Percentiles rank a stretch among this genome's conserved stretches.
Conservation (phyloP, 1,140 invertebrate genomes). For the Bombus vancouverensis region DNA sequence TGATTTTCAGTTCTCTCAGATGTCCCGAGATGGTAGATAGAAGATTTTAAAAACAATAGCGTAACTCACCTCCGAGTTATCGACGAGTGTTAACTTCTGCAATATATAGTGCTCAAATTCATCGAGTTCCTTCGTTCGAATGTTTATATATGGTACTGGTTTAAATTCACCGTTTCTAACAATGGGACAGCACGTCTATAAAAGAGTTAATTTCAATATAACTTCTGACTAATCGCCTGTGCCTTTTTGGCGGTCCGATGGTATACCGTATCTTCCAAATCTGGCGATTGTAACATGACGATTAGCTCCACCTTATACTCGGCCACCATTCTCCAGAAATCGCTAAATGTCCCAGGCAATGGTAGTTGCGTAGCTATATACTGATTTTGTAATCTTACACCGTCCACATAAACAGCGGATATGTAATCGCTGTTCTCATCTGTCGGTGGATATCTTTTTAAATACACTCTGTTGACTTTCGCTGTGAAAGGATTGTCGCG, state of each 20-base stretch:
- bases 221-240: not conserved
- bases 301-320: conserved; percentile 86
- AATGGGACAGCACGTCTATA: conserved; percentile 66
- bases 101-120: conserved; percentile 49
- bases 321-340: conserved; percentile 96
- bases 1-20: no score
- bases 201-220: not conserved
- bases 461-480: conserved; percentile 57
- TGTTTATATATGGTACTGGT: conserved; percentile 64
- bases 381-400: conserved; percentile 84
- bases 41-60: no score
- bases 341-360: conserved; percentile 92
- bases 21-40: no score
- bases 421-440: conserved; percentile 75
- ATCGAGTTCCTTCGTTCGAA: conserved; percentile 40
- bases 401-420: conserved; percentile 64
- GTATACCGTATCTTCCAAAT: conserved; percentile 59
- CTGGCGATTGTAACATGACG: conserved; percentile 83
- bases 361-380: conserved; percentile 95
- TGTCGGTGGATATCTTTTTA: conserved; percentile 63
- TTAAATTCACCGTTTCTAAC: conserved; percentile 58
- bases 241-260: not conserved
- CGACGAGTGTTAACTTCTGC: conserved; percentile 55
- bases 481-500: conserved; percentile 31
- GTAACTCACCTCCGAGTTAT: conserved; percentile 55